These are phyloP conservation scores for Hycleus cichorii DNA, from an alignment of 1,140 invertebrate species.

Conservation along the genomic window DNA sequence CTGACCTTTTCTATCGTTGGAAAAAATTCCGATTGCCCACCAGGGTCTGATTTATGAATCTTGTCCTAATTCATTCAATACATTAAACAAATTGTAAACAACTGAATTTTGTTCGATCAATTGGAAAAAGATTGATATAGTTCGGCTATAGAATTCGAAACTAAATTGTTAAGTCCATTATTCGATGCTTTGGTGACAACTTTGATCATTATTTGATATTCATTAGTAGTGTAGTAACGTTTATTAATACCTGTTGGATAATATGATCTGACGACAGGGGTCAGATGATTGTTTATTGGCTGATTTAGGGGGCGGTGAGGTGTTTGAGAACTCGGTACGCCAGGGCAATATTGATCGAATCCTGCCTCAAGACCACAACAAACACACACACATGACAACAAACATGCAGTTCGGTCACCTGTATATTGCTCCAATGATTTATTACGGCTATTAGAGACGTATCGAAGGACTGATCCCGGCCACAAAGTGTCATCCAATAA, in stretches of 20 bases:
- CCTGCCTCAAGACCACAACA: constrained; percentile 25
- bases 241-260: constrained; percentile 33
- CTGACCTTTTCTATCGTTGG: constrained; percentile 23
- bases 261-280: constrained; percentile 29
- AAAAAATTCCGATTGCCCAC: constrained; percentile 13
- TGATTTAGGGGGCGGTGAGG: not conserved
- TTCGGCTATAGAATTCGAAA: too few species aligned
- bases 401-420: constrained; percentile 21
- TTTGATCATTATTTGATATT: too few species aligned
- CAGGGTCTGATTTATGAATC: too few species aligned
- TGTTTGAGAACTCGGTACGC: constrained; percentile 7
- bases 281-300: constrained; percentile 31
- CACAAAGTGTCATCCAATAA: not conserved
- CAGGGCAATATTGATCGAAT: constrained; percentile 27
- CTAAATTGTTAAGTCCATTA: too few species aligned
- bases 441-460: constrained; percentile 28
- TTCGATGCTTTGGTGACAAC: too few species aligned
- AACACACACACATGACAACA: too few species aligned
- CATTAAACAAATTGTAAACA: too few species aligned
- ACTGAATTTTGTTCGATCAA: too few species aligned
- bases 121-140: too few species aligned
- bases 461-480: constrained; percentile 2
- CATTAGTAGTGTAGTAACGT: not conserved
- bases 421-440: constrained; percentile 29
- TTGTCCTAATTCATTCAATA: too few species aligned